These are phyloP conservation scores for Sinohyriopsis cumingii DNA, from an alignment of 2,888 invertebrate genomes.

Conservation along the genomic window DNA sequence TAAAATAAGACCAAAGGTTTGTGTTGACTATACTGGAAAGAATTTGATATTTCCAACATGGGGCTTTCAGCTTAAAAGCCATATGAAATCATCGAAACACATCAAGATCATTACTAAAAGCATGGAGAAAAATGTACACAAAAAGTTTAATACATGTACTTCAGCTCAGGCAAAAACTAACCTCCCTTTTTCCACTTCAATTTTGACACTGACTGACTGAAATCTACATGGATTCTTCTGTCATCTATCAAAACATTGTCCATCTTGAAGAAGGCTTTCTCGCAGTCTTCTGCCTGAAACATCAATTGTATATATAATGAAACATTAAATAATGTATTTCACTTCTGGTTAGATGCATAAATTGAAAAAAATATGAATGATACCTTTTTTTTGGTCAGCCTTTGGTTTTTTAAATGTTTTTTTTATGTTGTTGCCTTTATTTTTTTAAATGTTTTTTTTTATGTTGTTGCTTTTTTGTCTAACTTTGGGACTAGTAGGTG, in stretches of 20 bases:
- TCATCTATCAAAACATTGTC: slow-evolving; percentile 99
- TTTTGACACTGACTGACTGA: slow-evolving; percentile 98
- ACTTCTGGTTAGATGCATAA: background rate
- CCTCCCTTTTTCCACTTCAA: slow-evolving; percentile 89
- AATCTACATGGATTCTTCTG: slow-evolving; percentile 98
- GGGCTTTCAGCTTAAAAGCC: too few species aligned
- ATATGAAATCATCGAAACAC: too few species aligned
- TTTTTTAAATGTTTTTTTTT: background rate
- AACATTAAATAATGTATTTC: background rate
- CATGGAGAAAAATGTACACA: too few species aligned
- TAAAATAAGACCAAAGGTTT: too few species aligned
- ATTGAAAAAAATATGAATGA: background rate
- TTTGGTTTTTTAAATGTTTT: background rate
- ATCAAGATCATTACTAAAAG: too few species aligned
- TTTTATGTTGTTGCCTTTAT: too few species aligned
- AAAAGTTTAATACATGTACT: too few species aligned
- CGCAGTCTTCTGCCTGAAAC: slow-evolving; percentile 79
- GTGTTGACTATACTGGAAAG: too few species aligned
- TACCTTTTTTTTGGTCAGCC: background rate
- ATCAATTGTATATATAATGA: slow-evolving; percentile 1
- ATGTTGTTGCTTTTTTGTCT: too few species aligned
- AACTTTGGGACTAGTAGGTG: too few species aligned
- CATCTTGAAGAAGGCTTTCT: slow-evolving; percentile 99
- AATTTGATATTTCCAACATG: too few species aligned
- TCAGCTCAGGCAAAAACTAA: slow-evolving; percentile 12